Base-by-base conservation (phyloP, 1,140 invertebrate species). In the Atopsyche davidsoni region DNA sequence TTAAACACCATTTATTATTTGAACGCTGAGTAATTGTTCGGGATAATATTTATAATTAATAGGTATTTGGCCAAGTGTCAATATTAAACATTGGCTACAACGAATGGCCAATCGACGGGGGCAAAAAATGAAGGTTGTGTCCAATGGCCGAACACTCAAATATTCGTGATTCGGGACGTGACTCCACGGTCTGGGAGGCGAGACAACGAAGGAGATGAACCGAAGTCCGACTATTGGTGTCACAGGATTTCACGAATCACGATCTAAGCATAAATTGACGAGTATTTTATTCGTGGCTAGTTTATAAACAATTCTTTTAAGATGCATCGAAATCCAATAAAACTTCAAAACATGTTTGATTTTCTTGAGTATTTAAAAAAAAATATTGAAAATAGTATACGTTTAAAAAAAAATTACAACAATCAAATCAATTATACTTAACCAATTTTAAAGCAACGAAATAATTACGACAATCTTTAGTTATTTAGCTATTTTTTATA, bases 91-190 rank as follows among this genome's bases (percentile, higher is more conserved):
- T 14, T 43, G 23, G 17, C 19, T 23, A 23, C 24, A 23, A 22
- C 9, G 14, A 24, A 24, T 24, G 14, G 17, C 23, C 39, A 23
- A 17, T 39, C 11, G 39, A 31, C 28, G 25, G 16, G 16, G 11
- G 25, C 34, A 48, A 48, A 48, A 48, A 48, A 9, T 48, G 19
- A 44, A 34, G 32, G 32, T 16, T 34, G 32, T 16, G 32, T n/a
- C n/a, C n/a, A 28, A 28, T 21, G 19, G 18, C 23, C 18, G 23
- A 42, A 13, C 32, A 39, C 17, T 14, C 34, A 21, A 23, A 43
- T 22, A 4, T 43, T 43, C 6, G 2, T 43, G 10, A 46, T 35
- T 35, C 18, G 24, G 46, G 31, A 40, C 46, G 47, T 50, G 39
- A 50, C 18, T 42, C 21, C 25, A 50, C 19, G 39, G 39, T 23